Evolutionary conservation across 2,888 invertebrate genomes (phyloP).

Genomic region (Parasteatoda lunata): DNA sequence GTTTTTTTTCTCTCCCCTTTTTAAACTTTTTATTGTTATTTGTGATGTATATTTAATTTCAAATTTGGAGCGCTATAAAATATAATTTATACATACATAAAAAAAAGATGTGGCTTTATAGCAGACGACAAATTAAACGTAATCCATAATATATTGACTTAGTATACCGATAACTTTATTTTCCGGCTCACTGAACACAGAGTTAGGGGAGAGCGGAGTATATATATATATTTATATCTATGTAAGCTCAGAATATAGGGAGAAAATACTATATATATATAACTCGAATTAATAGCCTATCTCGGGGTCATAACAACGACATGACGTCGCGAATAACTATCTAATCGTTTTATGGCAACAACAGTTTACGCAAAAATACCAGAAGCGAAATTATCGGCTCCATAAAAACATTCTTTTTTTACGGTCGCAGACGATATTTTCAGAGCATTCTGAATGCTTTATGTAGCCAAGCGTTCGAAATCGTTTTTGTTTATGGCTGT

Average conservation of each 20-base stretch:
- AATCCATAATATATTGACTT: neutral
- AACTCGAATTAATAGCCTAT: constrained; percentile 53
- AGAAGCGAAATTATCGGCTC: constrained; percentile 67
- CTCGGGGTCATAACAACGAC: constrained; percentile 50
- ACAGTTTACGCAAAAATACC: constrained; percentile 68
- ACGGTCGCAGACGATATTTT: constrained; percentile 60
- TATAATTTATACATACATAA: no score
- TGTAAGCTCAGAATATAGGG: neutral
- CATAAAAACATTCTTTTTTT: constrained; percentile 65
- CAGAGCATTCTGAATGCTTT: constrained; percentile 57
- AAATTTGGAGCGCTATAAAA: no score
- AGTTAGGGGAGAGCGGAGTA: constrained; percentile 1
- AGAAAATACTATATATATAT: constrained; percentile 53
- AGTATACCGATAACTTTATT: constrained; percentile 59
- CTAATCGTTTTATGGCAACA: constrained; percentile 68
- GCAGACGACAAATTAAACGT: no score
- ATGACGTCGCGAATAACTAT: constrained; percentile 63
- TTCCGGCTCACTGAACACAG: constrained; percentile 54
- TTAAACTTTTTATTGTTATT: no score
- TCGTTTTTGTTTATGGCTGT: constrained; percentile 67
- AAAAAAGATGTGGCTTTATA: no score
- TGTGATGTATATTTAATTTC: no score
- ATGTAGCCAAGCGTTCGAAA: constrained; percentile 60
- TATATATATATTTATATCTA: neutral
- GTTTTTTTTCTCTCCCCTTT: no score